Evolutionary conservation across 2,888 invertebrate species (phyloP), one percentile per base, ranked within the genome.

Genomic region (Pyrocoelia pectoralis): DNA sequence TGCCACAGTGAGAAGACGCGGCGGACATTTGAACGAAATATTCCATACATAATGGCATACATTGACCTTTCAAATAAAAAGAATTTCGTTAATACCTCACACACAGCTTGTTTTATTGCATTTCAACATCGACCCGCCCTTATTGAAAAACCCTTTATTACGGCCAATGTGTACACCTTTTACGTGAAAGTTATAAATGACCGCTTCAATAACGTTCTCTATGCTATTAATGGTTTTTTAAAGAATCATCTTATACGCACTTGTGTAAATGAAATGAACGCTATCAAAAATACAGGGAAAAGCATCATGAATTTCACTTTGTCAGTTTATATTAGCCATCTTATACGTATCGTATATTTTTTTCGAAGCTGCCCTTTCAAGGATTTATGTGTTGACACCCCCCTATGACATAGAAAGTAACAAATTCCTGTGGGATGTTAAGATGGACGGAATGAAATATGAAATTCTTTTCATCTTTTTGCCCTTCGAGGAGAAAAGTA

Each of bases 391-490:
- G 69, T 68, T 66, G 69, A 70, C 71, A 71, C 68, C 66, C 67
- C 66, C 64, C 69, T 33, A 33, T n/a, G 66, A 67, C 62, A 66
- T 63, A 65, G 59, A 33, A 33, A 66, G 68, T 70, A 70, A 72
- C 71, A 67, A 73, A 73, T 73, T 73, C 72, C 71, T 70, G 65
- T 65, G 73, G 72, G 72, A 73, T 69, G 68, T 68, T 64, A 64
- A 57, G 68, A 69, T 68, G 68, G 68, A 67, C 64, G 68, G 66
- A 68, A 71, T 73, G 71, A 73, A 72, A 72, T 73, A 73, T 73
- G 68, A 69, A 70, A 69, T 68, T 68, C 68, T 72, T 72, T 72
- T 72, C 68, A 67, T 68, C 66, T 71, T 66, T 66, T 33, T 33
- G 33, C 33, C 33, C 33, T 33, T 33, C n/a, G 9, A 24, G 10